phyloP scores from a whole-genome alignment of 1,140 invertebrate species.

The Lordiphosa clarofinis region DNA sequence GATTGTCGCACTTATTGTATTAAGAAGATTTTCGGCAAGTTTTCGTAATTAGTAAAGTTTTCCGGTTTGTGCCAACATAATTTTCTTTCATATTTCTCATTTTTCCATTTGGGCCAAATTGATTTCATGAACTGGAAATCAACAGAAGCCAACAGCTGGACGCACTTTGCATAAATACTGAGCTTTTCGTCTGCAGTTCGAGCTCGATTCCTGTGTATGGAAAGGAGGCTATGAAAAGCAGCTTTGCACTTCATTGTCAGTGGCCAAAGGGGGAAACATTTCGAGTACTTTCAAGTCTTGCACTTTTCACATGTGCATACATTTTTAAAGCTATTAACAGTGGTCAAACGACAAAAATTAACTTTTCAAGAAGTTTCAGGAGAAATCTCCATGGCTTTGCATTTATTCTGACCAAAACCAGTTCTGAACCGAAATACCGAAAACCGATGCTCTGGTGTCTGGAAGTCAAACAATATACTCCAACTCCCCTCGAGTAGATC shows the following conservation, averaged over 20 bases:
- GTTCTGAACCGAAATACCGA: too few species aligned
- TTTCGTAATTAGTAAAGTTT: conserved; percentile 77
- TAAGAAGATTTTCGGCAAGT: conserved; percentile 74
- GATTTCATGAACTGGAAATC: conserved; percentile 62
- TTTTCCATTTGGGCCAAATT: conserved; percentile 45
- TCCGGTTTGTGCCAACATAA: conserved; percentile 52
- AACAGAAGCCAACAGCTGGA: conserved; percentile 58
- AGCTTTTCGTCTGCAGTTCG: conserved; percentile 1
- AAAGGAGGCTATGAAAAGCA: conserved; percentile 47
- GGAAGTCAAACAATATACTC: too few species aligned
- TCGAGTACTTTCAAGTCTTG: conserved; percentile 3
- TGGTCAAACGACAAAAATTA: too few species aligned
- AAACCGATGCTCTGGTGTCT: too few species aligned
- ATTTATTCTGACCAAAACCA: too few species aligned
- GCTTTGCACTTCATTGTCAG: conserved; percentile 65
- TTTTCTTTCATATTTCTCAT: conserved; percentile 52
- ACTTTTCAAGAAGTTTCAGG: too few species aligned
- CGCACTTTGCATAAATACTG: conserved; percentile 64
- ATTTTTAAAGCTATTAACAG: conserved; percentile 29
- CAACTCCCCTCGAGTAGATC: too few species aligned
- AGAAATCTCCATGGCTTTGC: too few species aligned
- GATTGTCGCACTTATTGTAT: conserved; percentile 68
- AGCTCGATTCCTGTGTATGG: conserved; percentile 14
- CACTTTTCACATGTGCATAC: conserved; percentile 37
- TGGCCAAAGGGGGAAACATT: conserved; percentile 5